phyloP scores from a whole-genome alignment of 2,797 vertebrate species.

The Pseudochirops cupreus region DNA sequence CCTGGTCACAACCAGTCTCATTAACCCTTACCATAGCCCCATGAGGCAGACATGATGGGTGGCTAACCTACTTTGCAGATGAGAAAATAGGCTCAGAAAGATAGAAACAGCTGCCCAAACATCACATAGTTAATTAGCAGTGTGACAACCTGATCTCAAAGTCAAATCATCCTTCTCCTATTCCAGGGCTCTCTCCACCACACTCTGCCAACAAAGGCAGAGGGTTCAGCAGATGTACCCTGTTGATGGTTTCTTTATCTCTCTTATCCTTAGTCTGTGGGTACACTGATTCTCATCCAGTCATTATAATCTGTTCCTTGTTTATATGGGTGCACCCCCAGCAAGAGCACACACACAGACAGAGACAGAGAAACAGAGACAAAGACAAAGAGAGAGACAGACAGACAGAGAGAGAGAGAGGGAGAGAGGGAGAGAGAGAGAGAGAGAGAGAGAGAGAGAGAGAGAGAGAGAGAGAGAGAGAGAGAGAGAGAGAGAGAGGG shows the following conservation, averaged over 20 bases:
- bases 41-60: too few relatives aligned
- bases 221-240: neutral
- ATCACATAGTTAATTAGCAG: neutral
- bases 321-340: too few relatives aligned
- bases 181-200: neutral
- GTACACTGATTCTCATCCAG: neutral
- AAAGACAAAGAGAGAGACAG: too few relatives aligned
- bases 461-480: too few relatives aligned
- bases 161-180: fast-evolving
- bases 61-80: neutral
- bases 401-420: too few relatives aligned
- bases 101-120: neutral
- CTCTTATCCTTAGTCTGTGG: neutral
- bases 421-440: too few relatives aligned
- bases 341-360: too few relatives aligned
- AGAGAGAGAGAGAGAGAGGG: too few relatives aligned
- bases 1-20: neutral
- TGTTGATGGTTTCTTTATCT: neutral
- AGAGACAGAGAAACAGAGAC: too few relatives aligned
- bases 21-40: neutral
- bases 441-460: too few relatives aligned
- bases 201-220: fast-evolving
- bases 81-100: neutral
- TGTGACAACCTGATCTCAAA: neutral
- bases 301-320: too few relatives aligned